Evolutionary conservation across 2,888 invertebrate species (phyloP), one percentile per base, ranked within the genome.

Genomic region (Andrena trimmerana): DNA sequence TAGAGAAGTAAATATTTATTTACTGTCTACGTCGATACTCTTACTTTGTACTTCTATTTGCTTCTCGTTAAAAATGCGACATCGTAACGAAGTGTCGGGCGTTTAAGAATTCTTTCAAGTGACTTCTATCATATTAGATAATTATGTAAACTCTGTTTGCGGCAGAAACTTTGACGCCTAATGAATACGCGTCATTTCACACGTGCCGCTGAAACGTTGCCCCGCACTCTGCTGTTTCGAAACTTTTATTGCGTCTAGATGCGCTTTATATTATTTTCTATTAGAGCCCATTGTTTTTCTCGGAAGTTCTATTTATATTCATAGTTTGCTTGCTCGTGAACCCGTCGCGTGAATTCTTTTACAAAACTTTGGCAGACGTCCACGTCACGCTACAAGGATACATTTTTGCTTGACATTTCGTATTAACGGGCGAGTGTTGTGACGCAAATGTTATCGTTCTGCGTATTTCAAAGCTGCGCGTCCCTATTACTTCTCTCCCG

Each of bases 301-400:
- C 27, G n/a, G 33, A 29, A 57, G 57, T 50, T 65, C 78, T 88
- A 83, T 84, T 86, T 81, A 76, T 88, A 86, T 2, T 50, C 16
- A n/a, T 24, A 75, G 84, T 84, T 84, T 84, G 72, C 36, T 76
- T 69, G 65, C 62, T 68, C 77, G 52, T 68, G 70, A 50, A 63
- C 59, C 54, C 29, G 36, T 10, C 57, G 27, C 71, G 67, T 72
- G 78, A 27, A 69, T 84, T 81, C 76, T 76, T 74, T 74, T 69
- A 48, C 36, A 57, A 63, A 59, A 16, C 20, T 60, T 48, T 87
- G 86, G 84, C 84, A 42, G 1, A 5, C 57, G 50, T 76, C 84
- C 87, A 81, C 57, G 2, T 1, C 6, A 16, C 20, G 33, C 8
- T 48, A 31, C 24, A 66, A 66, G 70, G 63, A 66, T 36, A 36